Conservation (phyloP, 2,113 vertebrate species). For the Eolophus roseicapilla region DNA sequence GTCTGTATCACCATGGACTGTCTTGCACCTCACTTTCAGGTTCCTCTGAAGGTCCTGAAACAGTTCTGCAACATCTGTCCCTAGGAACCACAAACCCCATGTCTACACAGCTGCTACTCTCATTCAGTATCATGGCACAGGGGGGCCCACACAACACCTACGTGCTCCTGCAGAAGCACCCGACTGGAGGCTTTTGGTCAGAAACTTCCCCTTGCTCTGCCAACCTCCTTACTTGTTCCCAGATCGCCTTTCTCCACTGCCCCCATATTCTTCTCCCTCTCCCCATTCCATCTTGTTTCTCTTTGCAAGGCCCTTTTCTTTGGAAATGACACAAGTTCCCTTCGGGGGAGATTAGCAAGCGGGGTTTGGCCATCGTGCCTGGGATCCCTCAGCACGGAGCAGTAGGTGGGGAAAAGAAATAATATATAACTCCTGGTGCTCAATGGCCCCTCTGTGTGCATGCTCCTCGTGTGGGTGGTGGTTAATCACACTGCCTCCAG, state of each 20-base stretch:
- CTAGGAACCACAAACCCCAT: not conserved
- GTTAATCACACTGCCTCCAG: not conserved
- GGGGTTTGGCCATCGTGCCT: not conserved
- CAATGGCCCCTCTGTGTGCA: not conserved
- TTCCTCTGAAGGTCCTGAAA: not conserved
- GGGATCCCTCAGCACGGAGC: not conserved
- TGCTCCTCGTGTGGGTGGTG: not conserved
- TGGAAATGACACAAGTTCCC: not conserved
- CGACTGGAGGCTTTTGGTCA: not conserved
- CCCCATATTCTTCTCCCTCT: not conserved
- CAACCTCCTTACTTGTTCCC: not conserved
- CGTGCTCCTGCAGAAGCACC: rapidly evolving
- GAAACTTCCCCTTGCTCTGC: not conserved
- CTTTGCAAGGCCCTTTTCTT: not conserved
- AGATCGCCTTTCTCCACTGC: not conserved
- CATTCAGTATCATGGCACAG: not conserved
- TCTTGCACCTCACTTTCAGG: not conserved
- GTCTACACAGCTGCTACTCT: not conserved
- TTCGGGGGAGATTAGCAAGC: not conserved
- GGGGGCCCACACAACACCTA: not conserved
- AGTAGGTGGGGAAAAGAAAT: not conserved
- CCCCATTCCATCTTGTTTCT: not conserved
- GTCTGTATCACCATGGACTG: not conserved
- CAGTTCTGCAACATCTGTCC: not conserved
- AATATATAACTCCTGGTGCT: not conserved